Percentiles rank a stretch among this genome's conserved stretches.
phyloP scores from a whole-genome alignment of 2,888 invertebrate genomes.

The Pilophorus perplexus region DNA sequence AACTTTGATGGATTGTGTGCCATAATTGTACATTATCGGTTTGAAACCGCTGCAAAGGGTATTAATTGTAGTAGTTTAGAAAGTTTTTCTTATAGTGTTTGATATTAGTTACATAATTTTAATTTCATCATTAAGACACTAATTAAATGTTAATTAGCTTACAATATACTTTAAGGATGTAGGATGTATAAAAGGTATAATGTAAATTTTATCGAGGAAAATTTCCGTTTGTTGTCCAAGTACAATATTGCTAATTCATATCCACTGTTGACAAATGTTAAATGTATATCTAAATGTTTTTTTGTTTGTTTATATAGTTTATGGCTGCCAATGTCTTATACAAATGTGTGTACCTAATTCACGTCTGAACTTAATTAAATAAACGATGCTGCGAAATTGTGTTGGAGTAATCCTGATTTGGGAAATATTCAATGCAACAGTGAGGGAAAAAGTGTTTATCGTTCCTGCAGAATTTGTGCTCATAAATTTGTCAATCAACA shows the following conservation, averaged over 20 bases:
- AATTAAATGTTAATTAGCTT: not conserved
- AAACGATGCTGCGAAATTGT: not conserved
- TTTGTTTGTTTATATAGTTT: not conserved
- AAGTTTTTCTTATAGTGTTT: constrained; percentile 10
- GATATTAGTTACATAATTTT: not conserved
- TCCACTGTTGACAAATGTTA: no score
- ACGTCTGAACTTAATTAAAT: constrained; percentile 1
- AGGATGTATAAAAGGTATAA: no score
- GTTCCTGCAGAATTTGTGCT: no score
- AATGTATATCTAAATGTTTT: not conserved
- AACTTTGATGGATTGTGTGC: no score
- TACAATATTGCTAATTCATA: no score
- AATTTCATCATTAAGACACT: not conserved
- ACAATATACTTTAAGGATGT: no score
- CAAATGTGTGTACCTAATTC: not conserved
- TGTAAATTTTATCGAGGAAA: no score
- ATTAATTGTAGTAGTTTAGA: constrained; percentile 13
- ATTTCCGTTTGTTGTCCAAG: no score
- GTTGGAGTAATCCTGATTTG: no score
- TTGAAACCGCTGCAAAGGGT: constrained; percentile 7
- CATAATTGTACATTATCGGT: constrained; percentile 18
- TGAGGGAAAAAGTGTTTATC: no score
- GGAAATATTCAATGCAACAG: no score
- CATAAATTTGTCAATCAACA: no score
- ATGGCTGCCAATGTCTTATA: not conserved